Evolutionary conservation across 1,140 invertebrate species (phyloP), one percentile per base, ranked within the genome.

Genomic region (Spodoptera frugiperda): DNA sequence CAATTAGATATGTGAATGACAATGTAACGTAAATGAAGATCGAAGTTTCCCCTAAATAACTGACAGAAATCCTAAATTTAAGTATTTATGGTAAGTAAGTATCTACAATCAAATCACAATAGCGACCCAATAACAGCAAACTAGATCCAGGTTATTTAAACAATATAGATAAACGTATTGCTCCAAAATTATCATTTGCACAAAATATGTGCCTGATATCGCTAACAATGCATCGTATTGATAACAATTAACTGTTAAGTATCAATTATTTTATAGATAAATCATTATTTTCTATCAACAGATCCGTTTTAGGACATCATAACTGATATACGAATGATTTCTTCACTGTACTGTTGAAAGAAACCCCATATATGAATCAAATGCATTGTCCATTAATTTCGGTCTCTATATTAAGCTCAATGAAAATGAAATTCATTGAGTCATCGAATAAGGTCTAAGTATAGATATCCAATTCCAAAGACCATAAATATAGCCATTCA

Each of bases 161-260:
- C 14, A 57, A 30, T 14, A 57, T 30, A 57, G 54, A 57, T 57
- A 57, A 57, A 57, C 6, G 14, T 30, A 14, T 57, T 57, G 9
- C 21, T 55, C 54, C 54, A 57, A 57, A 55, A 57, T 12, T 4
- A 57, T 57, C 54, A 57, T 57, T 57, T 57, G 54, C 21, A 14
- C 19, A 6, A 57, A 57, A 57, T 30, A 25, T 14, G 14, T 57
- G 54, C 21, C 54, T 30, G 54, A 57, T 57, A 21, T 55, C 11
- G 53, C 15, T 12, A 30, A 57, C 54, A 57, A 57, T 57, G 54
- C 54, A 57, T 25, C 6, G 19, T 57, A 25, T 57, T 57, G 54
- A 57, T 57, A 57, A 57, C 19, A 57, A 21, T 57, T 57, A 30
- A 21, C 19, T 30, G 21, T 57, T 25, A 12, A 14, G 54, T 25